Evolutionary conservation across 2,797 vertebrate species (phyloP), one percentile per base, ranked within the genome.

Genomic region (Lindbergichthys nudifrons): DNA sequence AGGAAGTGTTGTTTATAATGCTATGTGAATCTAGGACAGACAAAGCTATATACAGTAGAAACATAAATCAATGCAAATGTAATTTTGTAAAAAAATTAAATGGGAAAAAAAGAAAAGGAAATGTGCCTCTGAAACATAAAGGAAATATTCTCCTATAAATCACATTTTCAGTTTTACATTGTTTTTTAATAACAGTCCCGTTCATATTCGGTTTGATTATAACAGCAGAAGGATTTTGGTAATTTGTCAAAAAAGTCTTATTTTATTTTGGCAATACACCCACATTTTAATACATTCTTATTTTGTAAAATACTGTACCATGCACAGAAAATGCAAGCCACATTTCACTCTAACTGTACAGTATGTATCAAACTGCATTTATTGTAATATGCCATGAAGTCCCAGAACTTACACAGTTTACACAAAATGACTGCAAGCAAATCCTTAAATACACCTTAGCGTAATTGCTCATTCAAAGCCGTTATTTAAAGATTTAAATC

Each of bases 401-500:
- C 58, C 10, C 30, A 10, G 43, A 62, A 30, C 1, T 57, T 9
- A 36, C 9, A 41, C 7, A 41, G 3, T 18, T 60, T 32, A 36
- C 4, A 16, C 2, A 36, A 62, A 64, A 61, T 39, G 39, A 57
- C 10, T 26, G 13, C 36, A 39, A 56, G 3, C 15, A 57, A 47
- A 65, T 62, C 45, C 26, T 48, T 36, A 5, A 64, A 60, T 50
- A 41, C 11, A 41, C 45, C 58, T 70, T 52, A 63, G 19, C 3
- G 0, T 43, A 57, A 52, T 61, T 61, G 30, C 46, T 18, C n/a
- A 70, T 65, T 41, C 43, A 41, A 62, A 60, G 46, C 9, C 39
- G 59, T 74, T 72, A 54, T 81, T 73, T 41, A 63, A 52, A 75
- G 75, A 64, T 81, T 58, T 81, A 7, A 42, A 61, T 85, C 64